phyloP scores from a whole-genome alignment of 1,140 invertebrate genomes.

The Pygmarrhopalites habei region DNA sequence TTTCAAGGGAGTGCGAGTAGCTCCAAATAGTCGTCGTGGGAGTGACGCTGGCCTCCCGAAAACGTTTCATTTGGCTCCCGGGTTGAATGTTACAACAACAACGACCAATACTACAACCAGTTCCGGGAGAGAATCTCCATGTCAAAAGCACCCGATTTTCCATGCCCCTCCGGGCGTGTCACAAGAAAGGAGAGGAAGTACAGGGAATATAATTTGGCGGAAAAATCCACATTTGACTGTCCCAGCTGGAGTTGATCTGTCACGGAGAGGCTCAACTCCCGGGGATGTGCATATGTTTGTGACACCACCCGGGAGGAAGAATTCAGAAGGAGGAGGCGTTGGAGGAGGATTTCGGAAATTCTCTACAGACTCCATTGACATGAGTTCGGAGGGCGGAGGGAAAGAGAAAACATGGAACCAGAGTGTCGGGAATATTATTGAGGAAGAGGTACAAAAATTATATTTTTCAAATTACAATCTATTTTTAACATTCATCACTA shows the following conservation, averaged over 20 bases:
- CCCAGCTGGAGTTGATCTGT: slow-evolving; percentile 7
- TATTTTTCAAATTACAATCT: neutral
- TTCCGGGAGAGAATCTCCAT: slow-evolving; percentile 16
- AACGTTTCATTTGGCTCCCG: slow-evolving; percentile 26
- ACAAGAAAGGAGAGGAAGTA: slow-evolving; percentile 30
- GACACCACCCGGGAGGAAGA: slow-evolving; percentile 22
- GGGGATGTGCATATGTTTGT: slow-evolving; percentile 31
- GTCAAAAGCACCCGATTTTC: slow-evolving; percentile 23
- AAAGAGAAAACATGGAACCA: slow-evolving; percentile 21
- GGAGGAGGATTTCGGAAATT: slow-evolving; percentile 31
- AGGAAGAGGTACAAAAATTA: slow-evolving; percentile 35
- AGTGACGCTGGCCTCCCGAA: slow-evolving; percentile 33
- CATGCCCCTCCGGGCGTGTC: slow-evolving; percentile 16
- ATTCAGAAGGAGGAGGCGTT: slow-evolving; percentile 14
- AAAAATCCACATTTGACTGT: slow-evolving; percentile 24
- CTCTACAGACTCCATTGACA: slow-evolving; percentile 40
- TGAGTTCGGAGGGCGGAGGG: slow-evolving; percentile 11
- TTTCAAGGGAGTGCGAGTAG: slow-evolving; percentile 26
- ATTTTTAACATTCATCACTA: too few species aligned
- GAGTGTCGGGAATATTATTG: slow-evolving; percentile 26
- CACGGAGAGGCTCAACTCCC: slow-evolving; percentile 34
- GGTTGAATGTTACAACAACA: slow-evolving; percentile 13
- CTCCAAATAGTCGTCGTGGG: slow-evolving; percentile 25
- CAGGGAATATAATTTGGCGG: slow-evolving; percentile 35
- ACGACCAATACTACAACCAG: slow-evolving; percentile 12